phyloP scores from a whole-genome alignment of 2,797 vertebrate genomes.

The Strix occidentalis region DNA sequence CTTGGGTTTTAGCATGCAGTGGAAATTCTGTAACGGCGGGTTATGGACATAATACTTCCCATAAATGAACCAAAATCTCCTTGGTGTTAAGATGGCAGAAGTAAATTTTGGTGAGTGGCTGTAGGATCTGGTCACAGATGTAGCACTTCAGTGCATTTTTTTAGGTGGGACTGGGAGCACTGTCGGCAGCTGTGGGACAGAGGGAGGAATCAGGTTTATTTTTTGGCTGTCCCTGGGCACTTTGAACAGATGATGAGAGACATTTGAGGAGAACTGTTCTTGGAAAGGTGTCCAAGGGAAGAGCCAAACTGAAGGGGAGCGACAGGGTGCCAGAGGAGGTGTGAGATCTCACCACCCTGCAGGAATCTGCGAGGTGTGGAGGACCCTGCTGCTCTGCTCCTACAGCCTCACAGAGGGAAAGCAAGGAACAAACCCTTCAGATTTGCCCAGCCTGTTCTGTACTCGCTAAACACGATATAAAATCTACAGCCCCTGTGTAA shows the following conservation, averaged over 20 bases:
- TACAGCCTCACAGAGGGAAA: not conserved
- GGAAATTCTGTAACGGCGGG: accelerated
- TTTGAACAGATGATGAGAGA: not conserved
- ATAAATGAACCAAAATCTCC: not conserved
- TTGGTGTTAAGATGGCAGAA: not conserved
- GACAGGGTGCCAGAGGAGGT: not conserved
- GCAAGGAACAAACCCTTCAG: not conserved
- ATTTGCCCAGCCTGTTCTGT: not conserved
- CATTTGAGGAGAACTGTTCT: not conserved
- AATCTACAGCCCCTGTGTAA: not conserved
- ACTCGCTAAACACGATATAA: accelerated
- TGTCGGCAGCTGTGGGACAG: not conserved
- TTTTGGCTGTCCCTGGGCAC: not conserved
- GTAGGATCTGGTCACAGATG: accelerated
- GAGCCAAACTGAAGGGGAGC: accelerated
- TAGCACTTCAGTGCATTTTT: not conserved
- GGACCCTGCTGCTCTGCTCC: not conserved
- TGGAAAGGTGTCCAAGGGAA: not conserved
- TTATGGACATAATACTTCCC: not conserved
- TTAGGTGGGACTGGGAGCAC: not conserved
- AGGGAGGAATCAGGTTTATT: not conserved
- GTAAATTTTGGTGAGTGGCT: not conserved
- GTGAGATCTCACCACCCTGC: not conserved
- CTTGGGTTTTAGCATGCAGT: not conserved
- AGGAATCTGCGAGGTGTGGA: not conserved